These are phyloP conservation scores for Saccopteryx leptura DNA, from an alignment of 2,113 vertebrate genomes.

Conservation along the genomic window DNA sequence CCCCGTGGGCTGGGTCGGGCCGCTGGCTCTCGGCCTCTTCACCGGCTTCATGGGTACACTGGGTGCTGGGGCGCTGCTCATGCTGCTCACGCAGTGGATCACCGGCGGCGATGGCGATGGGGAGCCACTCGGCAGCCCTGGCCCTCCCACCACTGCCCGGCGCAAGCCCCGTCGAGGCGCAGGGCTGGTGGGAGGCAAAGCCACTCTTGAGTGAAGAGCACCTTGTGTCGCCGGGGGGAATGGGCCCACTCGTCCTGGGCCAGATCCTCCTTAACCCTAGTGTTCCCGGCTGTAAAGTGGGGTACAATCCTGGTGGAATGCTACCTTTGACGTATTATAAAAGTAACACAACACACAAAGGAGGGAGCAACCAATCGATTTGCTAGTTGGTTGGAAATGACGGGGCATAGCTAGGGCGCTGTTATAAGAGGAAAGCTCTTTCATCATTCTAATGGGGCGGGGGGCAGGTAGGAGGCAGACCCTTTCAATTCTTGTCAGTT, in stretches of 20 bases:
- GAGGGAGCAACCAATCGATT: neutral
- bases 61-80: slow-evolving; percentile 53
- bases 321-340: slow-evolving; percentile 14
- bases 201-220: neutral
- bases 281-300: neutral
- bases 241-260: neutral
- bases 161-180: neutral
- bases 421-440: neutral
- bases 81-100: slow-evolving; percentile 72
- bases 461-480: neutral
- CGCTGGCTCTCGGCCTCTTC: slow-evolving; percentile 89
- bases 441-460: rapidly evolving
- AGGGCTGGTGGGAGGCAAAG: neutral
- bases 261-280: neutral
- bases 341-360: neutral
- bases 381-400: neutral
- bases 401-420: rapidly evolving
- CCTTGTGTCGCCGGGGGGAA: rapidly evolving
- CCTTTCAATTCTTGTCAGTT: neutral
- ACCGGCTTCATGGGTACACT: slow-evolving; percentile 88
- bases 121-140: neutral
- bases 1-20: slow-evolving; percentile 84
- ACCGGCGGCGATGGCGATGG: slow-evolving; percentile 19
- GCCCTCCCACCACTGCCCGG: rapidly evolving
- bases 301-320: neutral